A percentile compares a stretch with the other conserved stretches of the same genome.
These are phyloP conservation scores for Harpalus rubripes DNA, from an alignment of 2,888 invertebrate genomes.

Conservation along the genomic window DNA sequence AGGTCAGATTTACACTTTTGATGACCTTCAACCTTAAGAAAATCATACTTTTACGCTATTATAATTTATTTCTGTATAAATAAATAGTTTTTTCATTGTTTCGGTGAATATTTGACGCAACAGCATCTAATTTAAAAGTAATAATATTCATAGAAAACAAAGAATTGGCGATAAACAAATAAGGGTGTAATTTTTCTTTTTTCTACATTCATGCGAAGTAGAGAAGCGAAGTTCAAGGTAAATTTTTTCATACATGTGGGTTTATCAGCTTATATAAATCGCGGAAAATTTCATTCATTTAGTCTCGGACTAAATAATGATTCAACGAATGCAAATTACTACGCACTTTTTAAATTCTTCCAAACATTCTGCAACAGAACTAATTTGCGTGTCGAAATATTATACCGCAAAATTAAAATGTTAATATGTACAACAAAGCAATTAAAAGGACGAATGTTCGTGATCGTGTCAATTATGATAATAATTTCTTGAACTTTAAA, in stretches of 20 bases:
- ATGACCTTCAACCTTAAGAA: slow-evolving; percentile 52
- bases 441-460: slow-evolving; percentile 9
- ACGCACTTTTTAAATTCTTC: slow-evolving; percentile 5
- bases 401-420: slow-evolving; percentile 33
- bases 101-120: neutral
- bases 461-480: neutral
- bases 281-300: slow-evolving; percentile 29
- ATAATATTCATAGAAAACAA: slow-evolving; percentile 17
- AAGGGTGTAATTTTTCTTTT: slow-evolving; percentile 26
- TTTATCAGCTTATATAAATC: slow-evolving; percentile 47
- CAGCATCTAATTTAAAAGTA: slow-evolving; percentile 1
- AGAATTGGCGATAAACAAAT: neutral
- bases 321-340: slow-evolving; percentile 18
- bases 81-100: slow-evolving; percentile 21
- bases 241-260: neutral
- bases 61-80: slow-evolving; percentile 7
- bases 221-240: slow-evolving; percentile 35
- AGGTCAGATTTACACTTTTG: slow-evolving; percentile 47
- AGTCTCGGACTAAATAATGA: slow-evolving; percentile 7
- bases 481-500: neutral
- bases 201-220: slow-evolving; percentile 17
- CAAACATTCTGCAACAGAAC: neutral
- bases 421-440: neutral
- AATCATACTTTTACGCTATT: slow-evolving; percentile 6
- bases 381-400: slow-evolving; percentile 14